Conservation (phyloP, 2,113 vertebrate species). For the Caranx melampygus region DNA sequence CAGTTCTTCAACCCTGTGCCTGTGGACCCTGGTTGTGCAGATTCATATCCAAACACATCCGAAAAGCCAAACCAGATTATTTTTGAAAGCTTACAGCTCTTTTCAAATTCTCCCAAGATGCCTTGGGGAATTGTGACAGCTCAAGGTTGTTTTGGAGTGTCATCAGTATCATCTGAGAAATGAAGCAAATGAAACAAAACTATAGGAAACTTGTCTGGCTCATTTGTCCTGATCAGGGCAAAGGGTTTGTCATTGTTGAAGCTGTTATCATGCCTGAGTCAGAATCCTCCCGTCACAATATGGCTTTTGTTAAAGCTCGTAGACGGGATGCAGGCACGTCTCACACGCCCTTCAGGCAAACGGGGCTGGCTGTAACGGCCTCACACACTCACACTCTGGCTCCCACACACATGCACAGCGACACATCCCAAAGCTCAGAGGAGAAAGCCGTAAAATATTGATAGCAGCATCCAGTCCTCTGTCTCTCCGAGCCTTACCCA, state of each 20-base stretch:
- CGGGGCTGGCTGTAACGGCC: slow-evolving; percentile 26
- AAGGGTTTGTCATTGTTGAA: slow-evolving; percentile 47
- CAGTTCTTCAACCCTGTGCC: slow-evolving; percentile 29
- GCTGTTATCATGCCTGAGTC: slow-evolving; percentile 67
- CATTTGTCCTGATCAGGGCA: slow-evolving; percentile 47
- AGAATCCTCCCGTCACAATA: slow-evolving; percentile 60
- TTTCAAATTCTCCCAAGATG: slow-evolving; percentile 37
- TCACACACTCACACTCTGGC: slow-evolving; percentile 14
- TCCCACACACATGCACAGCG: neutral
- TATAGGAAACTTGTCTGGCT: slow-evolving; percentile 32
- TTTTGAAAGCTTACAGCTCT: slow-evolving; percentile 36
- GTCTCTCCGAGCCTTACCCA: slow-evolving; percentile 40
- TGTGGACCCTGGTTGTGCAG: slow-evolving; percentile 31
- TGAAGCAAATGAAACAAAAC: slow-evolving; percentile 46
- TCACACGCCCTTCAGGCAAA: slow-evolving; percentile 49
- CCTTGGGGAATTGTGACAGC: slow-evolving; percentile 32
- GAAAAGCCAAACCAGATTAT: slow-evolving; percentile 24
- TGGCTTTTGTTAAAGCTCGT: slow-evolving; percentile 58
- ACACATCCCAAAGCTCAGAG: slow-evolving; percentile 53
- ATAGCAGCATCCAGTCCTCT: slow-evolving; percentile 50
- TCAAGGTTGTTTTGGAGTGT: slow-evolving; percentile 70
- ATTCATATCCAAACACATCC: slow-evolving; percentile 38
- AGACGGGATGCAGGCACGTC: slow-evolving; percentile 47
- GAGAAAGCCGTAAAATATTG: slow-evolving; percentile 66
- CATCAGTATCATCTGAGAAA: slow-evolving; percentile 57